Evolutionary conservation across 1,140 invertebrate species (phyloP).

Genomic region (Campoletis sonorensis): DNA sequence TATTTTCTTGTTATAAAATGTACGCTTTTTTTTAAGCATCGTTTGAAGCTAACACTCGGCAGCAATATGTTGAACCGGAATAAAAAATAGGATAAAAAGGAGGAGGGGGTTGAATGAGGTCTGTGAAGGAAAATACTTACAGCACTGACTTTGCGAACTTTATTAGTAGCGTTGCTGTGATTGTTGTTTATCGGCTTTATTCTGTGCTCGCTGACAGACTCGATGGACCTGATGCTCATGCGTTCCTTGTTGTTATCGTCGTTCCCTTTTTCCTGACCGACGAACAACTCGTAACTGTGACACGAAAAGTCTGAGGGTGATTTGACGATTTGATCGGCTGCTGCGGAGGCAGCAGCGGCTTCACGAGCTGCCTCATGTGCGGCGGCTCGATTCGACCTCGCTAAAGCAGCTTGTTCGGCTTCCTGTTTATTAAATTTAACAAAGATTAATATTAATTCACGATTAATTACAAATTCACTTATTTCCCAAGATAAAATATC

Average conservation of each 20-base stretch:
- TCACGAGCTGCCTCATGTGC: constrained; percentile 81
- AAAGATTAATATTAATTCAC: too few relatives aligned
- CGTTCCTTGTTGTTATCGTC: constrained; percentile 93
- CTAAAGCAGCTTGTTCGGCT: constrained; percentile 88
- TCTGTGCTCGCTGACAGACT: constrained; percentile 91
- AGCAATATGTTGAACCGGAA: too few relatives aligned
- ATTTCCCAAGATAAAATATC: too few relatives aligned
- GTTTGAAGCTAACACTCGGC: too few relatives aligned
- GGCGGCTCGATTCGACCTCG: constrained; percentile 84
- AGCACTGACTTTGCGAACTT: constrained; percentile 93
- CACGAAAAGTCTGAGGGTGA: constrained; percentile 93
- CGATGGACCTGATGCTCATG: constrained; percentile 92
- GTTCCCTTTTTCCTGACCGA: constrained; percentile 89
- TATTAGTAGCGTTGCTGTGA: constrained; percentile 76
- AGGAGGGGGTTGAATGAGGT: too few relatives aligned
- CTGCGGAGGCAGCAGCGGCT: constrained; percentile 78
- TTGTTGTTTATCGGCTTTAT: constrained; percentile 76
- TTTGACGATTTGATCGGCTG: constrained; percentile 82
- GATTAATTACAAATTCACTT: too few relatives aligned
- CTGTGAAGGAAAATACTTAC: constrained; percentile 80
- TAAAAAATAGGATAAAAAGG: not conserved
- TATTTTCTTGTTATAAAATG: too few relatives aligned
- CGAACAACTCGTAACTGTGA: constrained; percentile 93
- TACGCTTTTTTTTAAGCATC: too few relatives aligned
- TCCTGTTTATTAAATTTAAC: constrained; percentile 79